Evolutionary conservation across 2,888 invertebrate genomes (phyloP), one percentile per base, ranked within the genome.

Genomic region (Crematogaster levior): DNA sequence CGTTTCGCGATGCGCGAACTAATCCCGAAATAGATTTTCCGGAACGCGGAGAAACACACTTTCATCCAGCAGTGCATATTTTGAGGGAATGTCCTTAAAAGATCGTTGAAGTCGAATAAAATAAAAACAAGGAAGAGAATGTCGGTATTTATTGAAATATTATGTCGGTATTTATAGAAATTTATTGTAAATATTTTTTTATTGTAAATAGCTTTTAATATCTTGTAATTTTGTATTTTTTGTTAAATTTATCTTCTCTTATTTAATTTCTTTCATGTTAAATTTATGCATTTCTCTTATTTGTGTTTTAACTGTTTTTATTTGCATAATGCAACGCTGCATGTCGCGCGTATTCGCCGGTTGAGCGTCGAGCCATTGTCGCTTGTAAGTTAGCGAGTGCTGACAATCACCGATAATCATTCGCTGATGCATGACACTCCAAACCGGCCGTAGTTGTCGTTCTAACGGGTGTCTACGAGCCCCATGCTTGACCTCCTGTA

Each of bases 11-110:
- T 53, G 72, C 65, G 58, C 37, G 65, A 40, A n/a, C 79, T 73
- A 65, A 34, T 53, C 37, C 77, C 53, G 83, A 89, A 88, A 88
- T 88, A 88, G 89, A 87, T 79, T 85, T 85, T 89, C 84, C 74
- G 81, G 89, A 89, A 88, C 81, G 82, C 72, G 83, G 82, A 87
- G 85, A 81, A 85, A 4, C 48, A 48, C 66, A 15, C 83, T 56
- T 61, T 73, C 24, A 4, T 27, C 18, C 48, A 12, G 10, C 66
- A 40, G 15, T 37, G 72, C 24, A 12, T 18, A n/a, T 48, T 63
- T 48, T 27, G 37, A 18, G 15, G n/a, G 18, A 7, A 27, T 30
- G 40, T 61, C 74, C 65, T 40, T 12, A 51, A 12, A 27, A 65
- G 37, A 63, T n/a, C 24, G 27, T n/a, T 18, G 10, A 63, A 12